Evolutionary conservation across 2,797 vertebrate species (phyloP), one percentile per base, ranked within the genome.

Genomic region (Myripristis murdjan): DNA sequence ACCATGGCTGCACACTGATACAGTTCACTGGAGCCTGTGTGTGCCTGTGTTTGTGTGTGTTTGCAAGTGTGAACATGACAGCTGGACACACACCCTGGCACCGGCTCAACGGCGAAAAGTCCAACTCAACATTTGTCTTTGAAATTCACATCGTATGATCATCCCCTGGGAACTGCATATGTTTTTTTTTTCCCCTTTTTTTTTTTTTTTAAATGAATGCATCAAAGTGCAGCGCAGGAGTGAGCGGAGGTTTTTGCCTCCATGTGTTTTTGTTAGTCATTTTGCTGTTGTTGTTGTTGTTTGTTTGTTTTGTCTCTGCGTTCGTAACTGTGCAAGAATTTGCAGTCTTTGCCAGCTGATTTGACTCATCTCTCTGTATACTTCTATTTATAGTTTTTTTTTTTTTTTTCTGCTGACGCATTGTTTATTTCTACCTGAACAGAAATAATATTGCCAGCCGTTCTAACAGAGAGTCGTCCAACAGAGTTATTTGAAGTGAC

Each of bases 401-500:
- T 28, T 65, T 20, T 48, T 20, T 10, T 14, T 43, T 1, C 1
- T 54, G 62, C 47, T 70, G 53, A 24, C 16, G 57, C 58, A 53
- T 84, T 86, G 74, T 89, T 88, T 76, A 83, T 83, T 41, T 73
- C 59, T 59, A 85, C 81, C 78, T 91, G 69, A 87, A 81, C 59
- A 72, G 73, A 85, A 85, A 84, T 83, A 54, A 81, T 85, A 84
- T 80, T 76, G 75, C 75, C 77, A 86, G 55, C 62, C 59, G 43
- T 75, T 69, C 54, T 77, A 78, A 54, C 71, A 77, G 48, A 79
- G 73, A 82, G 76, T 84, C 77, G 68, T 84, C 73, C 71, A 85
- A 44, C 80, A 69, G 79, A 86, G 81, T 83, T 85, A 87, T 90
- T 90, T 91, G 81, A 86, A 89, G 85, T 86, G 88, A 91, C 77